Evolutionary conservation across 2,113 vertebrate species (phyloP).

Genomic region (Lophura nycthemera): DNA sequence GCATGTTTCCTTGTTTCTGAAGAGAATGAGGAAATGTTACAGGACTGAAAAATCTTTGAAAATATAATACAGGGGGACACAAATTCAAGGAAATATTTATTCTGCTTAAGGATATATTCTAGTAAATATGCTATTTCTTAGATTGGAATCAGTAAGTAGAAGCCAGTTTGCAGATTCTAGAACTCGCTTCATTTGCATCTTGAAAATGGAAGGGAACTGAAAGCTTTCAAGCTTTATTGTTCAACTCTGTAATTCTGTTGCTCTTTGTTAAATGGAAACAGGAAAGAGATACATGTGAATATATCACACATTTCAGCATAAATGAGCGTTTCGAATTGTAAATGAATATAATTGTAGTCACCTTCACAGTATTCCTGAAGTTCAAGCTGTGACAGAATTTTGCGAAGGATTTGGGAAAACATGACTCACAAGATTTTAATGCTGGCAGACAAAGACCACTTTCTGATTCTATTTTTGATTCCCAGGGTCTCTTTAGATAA

Average conservation of each 20-base stretch:
- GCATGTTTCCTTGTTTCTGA: constrained; percentile 60
- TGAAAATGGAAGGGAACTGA: constrained; percentile 36
- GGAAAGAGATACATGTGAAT: constrained; percentile 17
- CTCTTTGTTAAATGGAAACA: constrained; percentile 44
- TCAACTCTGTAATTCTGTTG: constrained; percentile 16
- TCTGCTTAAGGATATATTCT: not conserved
- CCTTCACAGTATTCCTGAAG: constrained; percentile 33
- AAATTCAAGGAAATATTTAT: constrained; percentile 22
- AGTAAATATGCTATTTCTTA: constrained; percentile 8
- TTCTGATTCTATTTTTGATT: constrained; percentile 48
- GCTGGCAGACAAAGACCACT: constrained; percentile 48
- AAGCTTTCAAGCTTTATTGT: constrained; percentile 58
- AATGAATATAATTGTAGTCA: constrained; percentile 31
- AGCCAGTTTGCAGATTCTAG: constrained; percentile 15
- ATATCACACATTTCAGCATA: not conserved
- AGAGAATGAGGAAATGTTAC: not conserved
- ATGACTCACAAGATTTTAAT: constrained; percentile 45
- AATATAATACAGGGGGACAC: not conserved
- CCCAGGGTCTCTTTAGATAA: constrained; percentile 18
- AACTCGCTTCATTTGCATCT: constrained; percentile 52
- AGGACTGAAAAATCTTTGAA: constrained; percentile 17
- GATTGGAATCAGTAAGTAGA: constrained; percentile 26
- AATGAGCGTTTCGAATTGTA: constrained; percentile 35
- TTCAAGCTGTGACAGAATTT: constrained; percentile 41
- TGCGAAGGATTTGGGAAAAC: constrained; percentile 35